Conservation (phyloP, 37 sponge, comb jelly and placozoan species). For the Halichondria panicea region DNA sequence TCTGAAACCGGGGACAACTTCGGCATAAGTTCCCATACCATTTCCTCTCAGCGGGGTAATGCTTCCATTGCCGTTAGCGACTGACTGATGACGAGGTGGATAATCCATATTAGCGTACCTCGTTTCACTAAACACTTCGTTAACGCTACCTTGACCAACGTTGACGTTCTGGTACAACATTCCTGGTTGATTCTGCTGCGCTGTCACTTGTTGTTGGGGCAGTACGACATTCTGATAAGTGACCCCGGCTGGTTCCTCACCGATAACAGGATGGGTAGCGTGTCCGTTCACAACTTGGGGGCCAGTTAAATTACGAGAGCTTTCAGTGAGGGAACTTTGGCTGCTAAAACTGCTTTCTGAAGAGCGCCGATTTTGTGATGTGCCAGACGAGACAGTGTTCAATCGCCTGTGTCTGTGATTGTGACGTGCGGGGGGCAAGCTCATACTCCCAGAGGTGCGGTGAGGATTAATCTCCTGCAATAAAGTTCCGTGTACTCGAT, state of each 20-base stretch:
- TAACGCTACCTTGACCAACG: slow-evolving; percentile 14
- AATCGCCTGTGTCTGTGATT: neutral
- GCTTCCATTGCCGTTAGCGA: neutral
- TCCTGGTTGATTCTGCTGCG: neutral
- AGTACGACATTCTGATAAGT: slow-evolving; percentile 27
- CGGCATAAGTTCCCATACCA: slow-evolving; percentile 15
- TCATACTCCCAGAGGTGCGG: neutral
- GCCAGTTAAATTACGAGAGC: slow-evolving; percentile 4
- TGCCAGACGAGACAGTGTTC: slow-evolving; percentile 4
- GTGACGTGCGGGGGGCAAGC: neutral
- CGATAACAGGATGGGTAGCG: neutral
- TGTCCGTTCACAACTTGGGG: neutral
- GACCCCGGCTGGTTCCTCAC: neutral
- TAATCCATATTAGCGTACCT: slow-evolving; percentile 16
- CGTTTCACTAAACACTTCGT: neutral
- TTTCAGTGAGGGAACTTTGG: slow-evolving; percentile 32
- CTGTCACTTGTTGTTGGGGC: neutral
- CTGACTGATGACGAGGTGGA: neutral
- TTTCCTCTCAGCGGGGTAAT: neutral
- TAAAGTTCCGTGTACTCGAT: neutral
- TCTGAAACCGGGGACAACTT: neutral
- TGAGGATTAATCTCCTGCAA: neutral
- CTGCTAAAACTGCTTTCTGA: slow-evolving; percentile 47
- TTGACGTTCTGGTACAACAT: slow-evolving; percentile 31
- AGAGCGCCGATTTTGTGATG: neutral